Base-by-base conservation (phyloP, 2,113 vertebrate genomes). In the Rhizomys pruinosus region DNA sequence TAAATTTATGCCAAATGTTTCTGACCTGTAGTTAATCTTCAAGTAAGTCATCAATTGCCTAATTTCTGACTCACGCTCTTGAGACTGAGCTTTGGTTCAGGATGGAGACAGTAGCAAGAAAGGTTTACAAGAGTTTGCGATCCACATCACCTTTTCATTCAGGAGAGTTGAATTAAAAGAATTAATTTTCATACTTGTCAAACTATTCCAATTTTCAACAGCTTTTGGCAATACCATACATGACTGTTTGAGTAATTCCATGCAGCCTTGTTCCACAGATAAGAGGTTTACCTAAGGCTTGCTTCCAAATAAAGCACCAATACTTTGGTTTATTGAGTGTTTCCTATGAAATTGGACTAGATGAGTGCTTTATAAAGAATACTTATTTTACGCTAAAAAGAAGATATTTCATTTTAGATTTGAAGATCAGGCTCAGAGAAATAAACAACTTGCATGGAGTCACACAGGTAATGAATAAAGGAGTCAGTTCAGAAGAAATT, bases 111-210 rank as follows among this genome's bases (percentile, higher is more conserved):
- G 4, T 11, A 93, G 8, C 23, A 5, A 34, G 13, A 0, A 25
- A 7, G 13, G 17, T 4, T 32, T 20, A 12, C 10, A 22, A 29
- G 29, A 34, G 1, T 3, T 20, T 52, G 27, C 1, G 25, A 16
- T 32, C 27, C 29, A 15, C 29, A 52, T 77, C 4, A 37, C 25
- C 2, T 91, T 57, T 47, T 80, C 34, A 27, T 34, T 71, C 69
- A 73, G 47, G 80, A 82, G 12, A 77, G 39, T 22, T 64, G 25
- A 39, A 89, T 59, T 15, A 12, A 82, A 68, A 47, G 57, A 39
- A 73, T 17, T 87, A 66, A 69, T 76, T 87, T 89, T 57, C 79
- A 59, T 3, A 19, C 42, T 84, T 77, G 27, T 66, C 80, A 92
- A 76, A 93, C n/a, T 66, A 39, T 68, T 11, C 22, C 47, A 79